Evolutionary conservation across 2,888 invertebrate species (phyloP).

Genomic region (Mimumesa dahlbomi): DNA sequence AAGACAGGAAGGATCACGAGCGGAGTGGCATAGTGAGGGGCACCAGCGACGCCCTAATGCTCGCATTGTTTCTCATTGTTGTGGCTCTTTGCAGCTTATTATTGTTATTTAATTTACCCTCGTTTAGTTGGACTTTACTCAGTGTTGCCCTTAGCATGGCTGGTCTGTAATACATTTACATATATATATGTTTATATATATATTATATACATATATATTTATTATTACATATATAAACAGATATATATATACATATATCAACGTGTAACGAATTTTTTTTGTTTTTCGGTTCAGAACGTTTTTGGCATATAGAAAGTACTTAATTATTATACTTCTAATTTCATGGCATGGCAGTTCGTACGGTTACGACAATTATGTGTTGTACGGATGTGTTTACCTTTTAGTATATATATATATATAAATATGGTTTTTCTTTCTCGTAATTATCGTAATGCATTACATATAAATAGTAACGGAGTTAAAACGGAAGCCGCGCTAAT

Average conservation of each 20-base stretch:
- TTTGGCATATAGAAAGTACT: slow-evolving; percentile 54
- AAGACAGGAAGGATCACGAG: slow-evolving; percentile 40
- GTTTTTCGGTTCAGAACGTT: slow-evolving; percentile 53
- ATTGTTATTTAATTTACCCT: slow-evolving; percentile 72
- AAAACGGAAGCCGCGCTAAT: neutral
- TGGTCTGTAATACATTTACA: slow-evolving; percentile 71
- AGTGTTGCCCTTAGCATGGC: slow-evolving; percentile 80
- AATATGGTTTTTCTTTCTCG: slow-evolving; percentile 23
- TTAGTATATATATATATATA: slow-evolving; percentile 32
- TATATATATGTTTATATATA: slow-evolving; percentile 47
- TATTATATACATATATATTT: slow-evolving; percentile 52
- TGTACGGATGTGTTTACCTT: slow-evolving; percentile 59
- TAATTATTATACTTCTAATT: slow-evolving; percentile 58
- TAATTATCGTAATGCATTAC: slow-evolving; percentile 17
- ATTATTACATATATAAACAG: slow-evolving; percentile 40
- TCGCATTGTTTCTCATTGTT: slow-evolving; percentile 81
- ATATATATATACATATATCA: slow-evolving; percentile 50
- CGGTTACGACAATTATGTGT: slow-evolving; percentile 59
- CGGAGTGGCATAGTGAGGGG: slow-evolving; percentile 72
- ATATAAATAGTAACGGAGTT: neutral
- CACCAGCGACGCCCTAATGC: slow-evolving; percentile 75
- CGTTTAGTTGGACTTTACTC: slow-evolving; percentile 72
- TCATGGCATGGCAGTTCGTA: slow-evolving; percentile 77
- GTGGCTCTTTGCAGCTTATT: slow-evolving; percentile 81
- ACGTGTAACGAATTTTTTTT: slow-evolving; percentile 48